These are phyloP conservation scores for Troilus luridus DNA, from an alignment of 2,888 invertebrate species.

Conservation along the genomic window DNA sequence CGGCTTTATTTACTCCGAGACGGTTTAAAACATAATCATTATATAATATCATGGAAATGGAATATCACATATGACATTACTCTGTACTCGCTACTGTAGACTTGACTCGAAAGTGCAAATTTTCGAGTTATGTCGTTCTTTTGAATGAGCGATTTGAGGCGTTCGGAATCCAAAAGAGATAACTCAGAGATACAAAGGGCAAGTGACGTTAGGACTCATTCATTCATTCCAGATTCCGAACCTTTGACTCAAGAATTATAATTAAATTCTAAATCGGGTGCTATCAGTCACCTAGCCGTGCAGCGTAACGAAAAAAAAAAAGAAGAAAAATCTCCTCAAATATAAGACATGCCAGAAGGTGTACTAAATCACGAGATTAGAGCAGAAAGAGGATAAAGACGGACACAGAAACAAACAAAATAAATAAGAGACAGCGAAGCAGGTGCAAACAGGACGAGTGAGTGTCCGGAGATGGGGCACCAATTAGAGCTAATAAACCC, in stretches of 20 bases:
- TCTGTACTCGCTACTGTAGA: too few species aligned
- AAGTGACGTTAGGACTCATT: background rate
- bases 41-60: too few species aligned
- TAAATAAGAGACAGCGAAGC: background rate
- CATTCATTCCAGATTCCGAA: background rate
- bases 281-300: background rate
- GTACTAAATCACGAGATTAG: constrained; percentile 18
- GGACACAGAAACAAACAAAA: constrained; percentile 23
- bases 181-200: background rate
- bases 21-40: too few species aligned
- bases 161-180: too few species aligned
- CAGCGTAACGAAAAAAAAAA: background rate
- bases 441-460: constrained; percentile 32
- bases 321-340: background rate
- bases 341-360: constrained; percentile 14
- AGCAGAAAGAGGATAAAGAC: background rate
- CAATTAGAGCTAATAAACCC: constrained; percentile 32
- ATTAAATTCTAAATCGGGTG: background rate
- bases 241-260: background rate
- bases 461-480: constrained; percentile 13
- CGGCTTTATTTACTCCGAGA: too few species aligned
- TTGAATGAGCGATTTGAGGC: too few species aligned
- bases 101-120: too few species aligned
- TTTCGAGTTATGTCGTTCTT: too few species aligned
- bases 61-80: too few species aligned